Conservation (phyloP, 2,113 vertebrate genomes). For the Pelobates fuscus region DNA sequence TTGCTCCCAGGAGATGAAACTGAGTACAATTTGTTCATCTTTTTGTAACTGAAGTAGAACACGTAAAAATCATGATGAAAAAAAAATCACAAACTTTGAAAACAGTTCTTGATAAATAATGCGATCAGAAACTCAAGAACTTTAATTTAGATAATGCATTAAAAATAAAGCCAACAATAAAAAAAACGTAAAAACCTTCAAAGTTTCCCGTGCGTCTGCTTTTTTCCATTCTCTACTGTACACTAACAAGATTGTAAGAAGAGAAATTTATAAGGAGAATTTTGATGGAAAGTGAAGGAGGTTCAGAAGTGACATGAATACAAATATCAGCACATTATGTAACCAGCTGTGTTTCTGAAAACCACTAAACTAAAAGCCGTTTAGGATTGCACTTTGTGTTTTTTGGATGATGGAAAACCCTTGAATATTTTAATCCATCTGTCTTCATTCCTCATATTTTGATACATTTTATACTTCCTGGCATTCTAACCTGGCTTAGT, state of each 20-base stretch:
- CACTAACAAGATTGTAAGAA: not conserved
- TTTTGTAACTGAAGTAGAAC: no score
- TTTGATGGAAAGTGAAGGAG: conserved; percentile 30
- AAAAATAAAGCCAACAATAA: no score
- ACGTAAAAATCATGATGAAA: no score
- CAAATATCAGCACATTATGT: conserved; percentile 44
- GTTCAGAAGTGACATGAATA: conserved; percentile 39
- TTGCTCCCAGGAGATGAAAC: no score
- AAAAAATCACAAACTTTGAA: no score
- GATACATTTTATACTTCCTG: conserved; percentile 42
- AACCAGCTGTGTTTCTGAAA: conserved; percentile 40
- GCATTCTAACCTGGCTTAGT: conserved; percentile 20
- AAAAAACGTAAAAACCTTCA: no score
- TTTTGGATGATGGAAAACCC: conserved; percentile 33
- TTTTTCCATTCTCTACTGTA: not conserved
- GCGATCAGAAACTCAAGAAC: no score
- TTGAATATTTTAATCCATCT: conserved; percentile 44
- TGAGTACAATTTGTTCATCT: no score
- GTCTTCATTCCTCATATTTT: conserved; percentile 43
- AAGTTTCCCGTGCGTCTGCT: no score
- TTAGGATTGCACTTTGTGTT: conserved; percentile 33
- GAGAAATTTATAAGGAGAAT: not conserved
- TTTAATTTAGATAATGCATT: no score
- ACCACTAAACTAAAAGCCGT: conserved; percentile 22
- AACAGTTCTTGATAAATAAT: no score